A percentile compares a stretch with the other conserved stretches of the same genome.
Evolutionary conservation across 1,140 invertebrate species (phyloP).

Genomic region (Zaprionus vittiger): DNA sequence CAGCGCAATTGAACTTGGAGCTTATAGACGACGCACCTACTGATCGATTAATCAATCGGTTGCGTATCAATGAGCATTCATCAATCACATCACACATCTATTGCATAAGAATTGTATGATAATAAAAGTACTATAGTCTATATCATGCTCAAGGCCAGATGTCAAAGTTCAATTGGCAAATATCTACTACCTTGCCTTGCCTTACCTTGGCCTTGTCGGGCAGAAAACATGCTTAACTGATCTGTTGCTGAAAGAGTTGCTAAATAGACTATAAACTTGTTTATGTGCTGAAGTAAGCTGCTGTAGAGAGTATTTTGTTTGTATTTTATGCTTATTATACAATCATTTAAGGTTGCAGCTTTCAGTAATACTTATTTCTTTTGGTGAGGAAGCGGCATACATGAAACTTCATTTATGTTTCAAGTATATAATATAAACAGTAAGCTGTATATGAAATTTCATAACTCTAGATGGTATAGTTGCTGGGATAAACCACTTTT

Average conservation of each 20-base stretch:
- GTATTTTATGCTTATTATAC: too few species aligned
- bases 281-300: not conserved
- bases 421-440: not conserved
- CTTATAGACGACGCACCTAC: not conserved
- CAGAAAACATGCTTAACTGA: not conserved
- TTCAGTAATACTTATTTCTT: not conserved
- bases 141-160: conserved; percentile 16
- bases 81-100: not conserved
- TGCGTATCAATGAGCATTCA: conserved; percentile 4
- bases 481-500: not conserved
- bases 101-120: not conserved
- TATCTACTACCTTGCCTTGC: not conserved
- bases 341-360: not conserved
- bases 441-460: not conserved
- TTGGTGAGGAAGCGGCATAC: not conserved
- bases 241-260: not conserved
- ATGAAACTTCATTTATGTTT: not conserved
- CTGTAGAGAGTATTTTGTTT: too few species aligned
- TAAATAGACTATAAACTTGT: not conserved
- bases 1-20: not conserved
- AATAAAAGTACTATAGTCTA: not conserved
- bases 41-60: conserved; percentile 11
- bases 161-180: conserved; percentile 33
- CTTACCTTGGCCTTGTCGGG: not conserved
- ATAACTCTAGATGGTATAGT: not conserved